phyloP scores from a whole-genome alignment of 2,113 vertebrate species.

The Spea bombifrons region DNA sequence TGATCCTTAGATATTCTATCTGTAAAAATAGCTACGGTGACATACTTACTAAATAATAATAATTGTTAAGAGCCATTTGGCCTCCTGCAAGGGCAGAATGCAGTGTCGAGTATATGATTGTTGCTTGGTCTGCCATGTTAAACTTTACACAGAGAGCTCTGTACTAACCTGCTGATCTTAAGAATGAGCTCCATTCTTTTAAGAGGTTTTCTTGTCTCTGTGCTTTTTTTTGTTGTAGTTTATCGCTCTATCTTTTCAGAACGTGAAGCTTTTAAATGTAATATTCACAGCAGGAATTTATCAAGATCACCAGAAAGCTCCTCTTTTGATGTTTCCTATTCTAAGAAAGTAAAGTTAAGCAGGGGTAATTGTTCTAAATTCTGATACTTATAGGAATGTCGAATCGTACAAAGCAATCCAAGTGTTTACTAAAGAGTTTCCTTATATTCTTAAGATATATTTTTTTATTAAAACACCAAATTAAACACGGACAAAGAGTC shows the following conservation, averaged over 20 bases:
- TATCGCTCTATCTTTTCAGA: slow-evolving; percentile 33
- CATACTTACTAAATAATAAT: slow-evolving; percentile 39
- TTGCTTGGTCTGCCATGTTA: slow-evolving; percentile 23
- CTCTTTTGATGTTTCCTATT: slow-evolving; percentile 4
- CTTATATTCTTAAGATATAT: neutral
- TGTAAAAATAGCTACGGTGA: slow-evolving; percentile 15
- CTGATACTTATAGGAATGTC: slow-evolving; percentile 27
- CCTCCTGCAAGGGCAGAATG: slow-evolving; percentile 27
- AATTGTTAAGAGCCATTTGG: slow-evolving; percentile 2
- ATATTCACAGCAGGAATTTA: slow-evolving; percentile 49
- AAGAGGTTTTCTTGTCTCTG: neutral
- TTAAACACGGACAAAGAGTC: slow-evolving; percentile 7
- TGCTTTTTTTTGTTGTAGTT: slow-evolving; percentile 23
- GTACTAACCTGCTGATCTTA: slow-evolving; percentile 32
- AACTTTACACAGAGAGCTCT: slow-evolving; percentile 42
- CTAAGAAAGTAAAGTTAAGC: slow-evolving; percentile 30
- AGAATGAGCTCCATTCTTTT: slow-evolving; percentile 50
- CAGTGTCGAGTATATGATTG: slow-evolving; percentile 5
- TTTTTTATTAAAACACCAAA: slow-evolving; percentile 2
- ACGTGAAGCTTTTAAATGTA: slow-evolving; percentile 44
- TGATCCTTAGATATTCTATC: slow-evolving; percentile 17
- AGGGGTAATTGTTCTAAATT: slow-evolving; percentile 38
- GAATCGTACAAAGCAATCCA: slow-evolving; percentile 21
- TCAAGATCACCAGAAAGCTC: slow-evolving; percentile 27
- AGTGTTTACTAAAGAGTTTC: slow-evolving; percentile 17